Evolutionary conservation across 64 coral and sea anemone species (phyloP), one percentile per base, ranked within the genome.

Genomic region (Trachythela sp.): DNA sequence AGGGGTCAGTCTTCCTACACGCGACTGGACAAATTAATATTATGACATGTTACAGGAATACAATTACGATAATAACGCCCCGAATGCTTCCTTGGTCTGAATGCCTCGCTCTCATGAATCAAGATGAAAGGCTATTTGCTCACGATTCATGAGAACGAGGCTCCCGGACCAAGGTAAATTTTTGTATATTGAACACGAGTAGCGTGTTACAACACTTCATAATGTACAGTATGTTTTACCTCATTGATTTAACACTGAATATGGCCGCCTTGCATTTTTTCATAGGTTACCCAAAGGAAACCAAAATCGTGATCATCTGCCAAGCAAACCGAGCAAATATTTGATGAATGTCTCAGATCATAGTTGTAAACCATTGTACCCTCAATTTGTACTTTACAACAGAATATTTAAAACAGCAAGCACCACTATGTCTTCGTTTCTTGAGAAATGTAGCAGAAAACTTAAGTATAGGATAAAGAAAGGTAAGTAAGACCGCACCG

Each of bases 401-500:
- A 84, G 96, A 40, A 87, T 99, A 48, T 99, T 99, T 54, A 99
- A 99, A 83, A 99, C 96, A 0, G 96, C 93, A 18, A 99, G 96
- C 48, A 91, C 96, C 0, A 94, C 93, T 13, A 94, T 90, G 4
- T 83, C 88, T 39, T 91, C 27, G 7, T 89, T 94, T 83, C 84
- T 94, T 24, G 88, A 67, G 14, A 91, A 84, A 15, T 88, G 90
- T 48, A 91, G 90, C 39, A 71, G 50, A 6, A 38, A 18, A 2
- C 84, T 94, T 84, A 70, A 86, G 36, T 95, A 85, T 86, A 85
- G 45, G 51, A 87, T 92, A 54, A 89, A 87, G 17, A 86, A 92
- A 88, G 91, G 94, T 95, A 87, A 94, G n/a, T n/a, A n/a, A n/a
- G n/a, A n/a, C n/a, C n/a, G n/a, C 49, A 2, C 22, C 49, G 13